Base-by-base conservation (phyloP, 2,888 invertebrate genomes). In the Rhagium mordax region DNA sequence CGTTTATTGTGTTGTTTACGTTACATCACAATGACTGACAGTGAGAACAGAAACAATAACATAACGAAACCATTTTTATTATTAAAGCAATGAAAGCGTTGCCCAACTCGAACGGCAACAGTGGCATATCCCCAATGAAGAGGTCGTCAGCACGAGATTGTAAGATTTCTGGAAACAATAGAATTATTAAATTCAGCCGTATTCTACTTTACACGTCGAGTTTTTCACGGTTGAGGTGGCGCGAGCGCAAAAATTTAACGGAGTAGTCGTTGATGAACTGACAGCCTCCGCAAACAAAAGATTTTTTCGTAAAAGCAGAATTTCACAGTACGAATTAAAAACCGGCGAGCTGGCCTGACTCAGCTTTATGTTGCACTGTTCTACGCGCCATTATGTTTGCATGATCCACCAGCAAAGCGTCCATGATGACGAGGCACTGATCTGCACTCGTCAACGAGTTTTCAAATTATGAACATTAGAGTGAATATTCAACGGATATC, bases 381-480 rank as follows among this genome's bases (percentile, higher is more conserved):
- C 21, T 16, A 66, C 66, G 29, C 41, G 55, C 41, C 29, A 51
- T 74, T 74, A 67, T 74, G 71, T 68, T 70, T 76, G 60, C 73
- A 70, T 60, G 71, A 62, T 71, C 72, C 64, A 24, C 29, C 48
- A 49, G 60, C 55, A 72, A 70, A 75, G 72, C 74, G 51, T n/a
- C 70, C 59, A 51, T 61, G 72, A 72, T 70, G 75, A 73, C 72
- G 67, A 66, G 55, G 65, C 71, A 65, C 57, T 49, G 71, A 72
- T 49, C 59, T 53, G 72, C 41, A 48, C 41, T 61, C 65, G 71
- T 68, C 67, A 68, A 74, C 60, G 69, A 24, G 55, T 62, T 70
- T 70, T 55, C 73, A 57, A 74, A 53, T 65, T 53, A 74, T 66
- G 49, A 61, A 61, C 61, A 21, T 41, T 47, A 61, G 24, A 60